phyloP scores from a whole-genome alignment of 2,797 vertebrate genomes.

The Ciconia nigra region DNA sequence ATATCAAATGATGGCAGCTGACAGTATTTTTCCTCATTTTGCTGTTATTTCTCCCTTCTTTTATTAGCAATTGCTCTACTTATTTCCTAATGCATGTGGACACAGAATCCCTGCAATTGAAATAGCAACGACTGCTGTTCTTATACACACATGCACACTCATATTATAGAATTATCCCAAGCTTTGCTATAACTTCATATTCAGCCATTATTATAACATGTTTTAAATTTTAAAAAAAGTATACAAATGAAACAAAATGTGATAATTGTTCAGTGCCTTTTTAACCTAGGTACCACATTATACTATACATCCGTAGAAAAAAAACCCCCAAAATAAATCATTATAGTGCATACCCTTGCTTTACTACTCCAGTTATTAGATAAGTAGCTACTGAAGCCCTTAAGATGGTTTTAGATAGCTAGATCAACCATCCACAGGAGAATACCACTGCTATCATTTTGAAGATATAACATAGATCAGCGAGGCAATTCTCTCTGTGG shows the following conservation, averaged over 20 bases:
- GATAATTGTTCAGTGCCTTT: neutral
- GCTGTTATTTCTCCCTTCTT: neutral
- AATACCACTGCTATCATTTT: neutral
- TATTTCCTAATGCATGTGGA: neutral
- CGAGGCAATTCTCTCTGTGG: neutral
- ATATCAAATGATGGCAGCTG: neutral
- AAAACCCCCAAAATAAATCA: neutral
- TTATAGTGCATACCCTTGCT: neutral
- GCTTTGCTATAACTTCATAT: neutral
- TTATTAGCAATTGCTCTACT: neutral
- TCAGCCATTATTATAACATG: neutral
- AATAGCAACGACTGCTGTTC: neutral
- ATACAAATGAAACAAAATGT: neutral
- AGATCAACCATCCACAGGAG: neutral
- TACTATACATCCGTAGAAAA: neutral
- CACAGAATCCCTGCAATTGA: neutral
- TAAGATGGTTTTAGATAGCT: neutral
- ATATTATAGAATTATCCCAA: neutral
- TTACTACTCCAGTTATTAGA: neutral
- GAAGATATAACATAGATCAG: neutral
- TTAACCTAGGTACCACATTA: neutral
- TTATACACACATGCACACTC: neutral
- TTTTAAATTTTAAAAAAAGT: neutral
- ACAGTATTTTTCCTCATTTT: neutral
- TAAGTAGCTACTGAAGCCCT: neutral